Base-by-base conservation (phyloP, 2,797 vertebrate species). In the Halcyon badia region DNA sequence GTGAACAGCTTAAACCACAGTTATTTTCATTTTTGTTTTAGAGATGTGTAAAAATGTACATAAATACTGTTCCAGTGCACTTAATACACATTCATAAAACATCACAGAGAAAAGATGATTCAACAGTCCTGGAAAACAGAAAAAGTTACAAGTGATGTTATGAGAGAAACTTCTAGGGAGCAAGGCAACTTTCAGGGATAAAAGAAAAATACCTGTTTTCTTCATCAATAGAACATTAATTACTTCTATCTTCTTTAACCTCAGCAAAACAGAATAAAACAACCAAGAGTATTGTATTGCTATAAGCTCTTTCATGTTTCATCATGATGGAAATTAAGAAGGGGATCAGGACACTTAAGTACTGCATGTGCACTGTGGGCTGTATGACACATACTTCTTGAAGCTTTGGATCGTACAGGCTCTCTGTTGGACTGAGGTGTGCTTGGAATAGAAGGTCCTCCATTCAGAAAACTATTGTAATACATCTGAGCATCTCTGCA, bases 11-110 rank as follows among this genome's bases (percentile, higher is more conserved):
- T 83, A 75, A 96, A 92, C 57, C 37, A 84, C 62, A 92, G 87
- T 70, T 80, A 89, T 93, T 94, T 94, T 93, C 51, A 31, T 85
- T 97, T 94, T 92, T 77, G 21, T 42, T 89, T 93, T 51, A 66
- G 35, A 73, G 42, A 58, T 3, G n/a, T 46, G 2, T 81, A 66
- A 94, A 94, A 33, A 8, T 48, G 35, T 46, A 54, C 37, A 46
- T 57, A 73, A 70, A 79, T 48, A 60, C 16, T 90, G n/a, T 49
- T 82, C 28, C 46, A 69, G 42, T 41, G 42, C 9, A 33, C 11
- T 78, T 57, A 57, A 33, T 78, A n/a, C 0, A 4, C n/a, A 24
- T 48, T 87, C 25, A 68, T 66, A 91, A 88, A 79, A 42, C 48
- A 61, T 61, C 41, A 56, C 21, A 62, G 61, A 81, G 26, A 52